phyloP scores from a whole-genome alignment of 2,888 invertebrate genomes.

The Tridacna crocea region DNA sequence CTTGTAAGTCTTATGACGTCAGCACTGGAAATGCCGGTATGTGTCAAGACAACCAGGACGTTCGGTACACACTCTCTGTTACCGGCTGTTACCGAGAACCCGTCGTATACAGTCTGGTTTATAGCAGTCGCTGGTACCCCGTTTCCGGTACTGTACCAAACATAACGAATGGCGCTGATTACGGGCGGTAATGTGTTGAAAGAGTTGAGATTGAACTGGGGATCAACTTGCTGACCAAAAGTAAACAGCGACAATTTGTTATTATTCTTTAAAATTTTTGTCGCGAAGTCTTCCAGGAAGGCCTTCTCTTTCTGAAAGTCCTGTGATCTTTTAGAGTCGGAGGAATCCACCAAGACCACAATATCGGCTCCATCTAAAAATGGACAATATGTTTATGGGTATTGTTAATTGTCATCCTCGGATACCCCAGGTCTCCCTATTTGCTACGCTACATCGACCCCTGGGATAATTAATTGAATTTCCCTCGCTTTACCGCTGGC shows the following conservation, averaged over 20 bases:
- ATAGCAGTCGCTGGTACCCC: slow-evolving; percentile 26
- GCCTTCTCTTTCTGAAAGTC: slow-evolving; percentile 31
- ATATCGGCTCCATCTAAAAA: slow-evolving; percentile 21
- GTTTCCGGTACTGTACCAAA: slow-evolving; percentile 38
- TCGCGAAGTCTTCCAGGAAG: slow-evolving; percentile 20
- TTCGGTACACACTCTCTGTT: slow-evolving; percentile 37
- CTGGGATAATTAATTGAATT: no score
- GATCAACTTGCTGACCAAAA: slow-evolving; percentile 29
- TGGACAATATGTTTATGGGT: no score
- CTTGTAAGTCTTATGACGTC: slow-evolving; percentile 12
- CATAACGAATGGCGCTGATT: slow-evolving; percentile 3
- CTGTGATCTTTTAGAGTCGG: slow-evolving; percentile 24
- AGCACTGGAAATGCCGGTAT: slow-evolving; percentile 7
- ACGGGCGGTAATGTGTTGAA: slow-evolving; percentile 4
- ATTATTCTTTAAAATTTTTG: background rate
- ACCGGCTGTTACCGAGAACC: slow-evolving; percentile 19
- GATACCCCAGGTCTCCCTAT: no score
- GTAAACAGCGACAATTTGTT: slow-evolving; percentile 28
- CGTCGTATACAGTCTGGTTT: slow-evolving; percentile 21
- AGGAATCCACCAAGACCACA: slow-evolving; percentile 42
- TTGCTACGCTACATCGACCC: no score
- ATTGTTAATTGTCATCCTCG: no score
- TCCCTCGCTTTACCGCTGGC: no score
- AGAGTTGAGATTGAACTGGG: slow-evolving; percentile 30
- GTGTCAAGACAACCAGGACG: slow-evolving; percentile 29